Conservation (phyloP, 2,113 vertebrate species). For the Mus spicilegus region DNA sequence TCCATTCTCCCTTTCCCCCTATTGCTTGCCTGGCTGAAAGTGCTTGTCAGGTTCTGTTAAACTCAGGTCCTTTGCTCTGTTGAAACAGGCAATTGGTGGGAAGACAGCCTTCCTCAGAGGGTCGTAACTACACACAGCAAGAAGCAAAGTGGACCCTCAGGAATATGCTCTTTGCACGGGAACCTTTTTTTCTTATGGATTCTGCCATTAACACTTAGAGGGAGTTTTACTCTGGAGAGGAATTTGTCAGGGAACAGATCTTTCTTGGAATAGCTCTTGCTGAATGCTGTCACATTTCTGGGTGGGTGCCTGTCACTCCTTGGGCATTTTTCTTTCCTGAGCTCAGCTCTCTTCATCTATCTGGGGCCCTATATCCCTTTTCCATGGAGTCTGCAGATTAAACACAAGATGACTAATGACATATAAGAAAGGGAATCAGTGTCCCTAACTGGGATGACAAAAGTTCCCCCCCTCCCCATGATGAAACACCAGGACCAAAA, state of each 20-base stretch:
- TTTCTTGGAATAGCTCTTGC: conserved; percentile 61
- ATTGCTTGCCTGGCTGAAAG: neutral
- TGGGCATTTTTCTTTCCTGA: neutral
- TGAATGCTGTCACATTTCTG: rapidly evolving
- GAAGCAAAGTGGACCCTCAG: conserved; percentile 61
- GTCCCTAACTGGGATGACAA: neutral
- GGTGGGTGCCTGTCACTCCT: neutral
- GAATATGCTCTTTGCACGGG: neutral
- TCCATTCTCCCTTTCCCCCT: neutral
- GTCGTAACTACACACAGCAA: conserved; percentile 18
- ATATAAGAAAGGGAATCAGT: neutral
- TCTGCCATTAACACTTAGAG: conserved; percentile 73
- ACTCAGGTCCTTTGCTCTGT: conserved; percentile 47
- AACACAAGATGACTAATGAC: neutral
- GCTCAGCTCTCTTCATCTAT: neutral
- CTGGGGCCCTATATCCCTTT: neutral
- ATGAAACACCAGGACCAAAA: neutral
- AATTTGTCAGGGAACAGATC: conserved; percentile 53
- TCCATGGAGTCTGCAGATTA: neutral
- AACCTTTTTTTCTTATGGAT: conserved; percentile 61
- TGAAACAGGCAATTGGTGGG: conserved; percentile 55
- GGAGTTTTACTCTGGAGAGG: conserved; percentile 58
- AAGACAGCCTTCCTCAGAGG: conserved; percentile 60
- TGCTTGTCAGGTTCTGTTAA: conserved; percentile 57
- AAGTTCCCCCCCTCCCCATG: neutral